Evolutionary conservation across 2,797 vertebrate genomes (phyloP), one percentile per base, ranked within the genome.

Genomic region (Kryptolebias ocellatus): DNA sequence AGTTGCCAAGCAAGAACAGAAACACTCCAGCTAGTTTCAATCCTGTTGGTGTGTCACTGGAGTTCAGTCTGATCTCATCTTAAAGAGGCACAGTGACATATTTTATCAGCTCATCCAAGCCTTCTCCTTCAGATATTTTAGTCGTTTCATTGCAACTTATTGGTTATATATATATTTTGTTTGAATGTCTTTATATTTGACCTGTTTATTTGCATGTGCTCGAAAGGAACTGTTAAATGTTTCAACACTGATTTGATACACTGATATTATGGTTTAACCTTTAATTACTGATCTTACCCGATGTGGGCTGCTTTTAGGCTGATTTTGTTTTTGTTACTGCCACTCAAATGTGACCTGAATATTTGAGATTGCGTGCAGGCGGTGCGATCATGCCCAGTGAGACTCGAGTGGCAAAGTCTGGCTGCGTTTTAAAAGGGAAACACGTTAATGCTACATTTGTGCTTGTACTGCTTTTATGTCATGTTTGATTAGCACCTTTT

Each of bases 351-450:
- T 89, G 87, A 86, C 84, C 84, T 68, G 57, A 79, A 74, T 79
- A 20, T 79, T 81, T 77, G 72, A 71, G 78, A 69, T 79, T 82
- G 72, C 71, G 57, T 76, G 53, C 61, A 66, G 79, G 70, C 74
- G 68, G 76, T 75, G 74, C 81, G 70, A 81, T 67, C 57, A 57
- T 61, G 66, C 76, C 81, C 60, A 11, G 44, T 57, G 53, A 83
- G 68, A 79, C 72, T 80, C 60, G 83, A 54, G 67, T 65, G 52
- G 64, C 74, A 44, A 67, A 79, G 82, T 88, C 83, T 67, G 80
- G 83, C 78, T 81, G 73, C 90, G 77, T 90, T 90, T 91, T 90
- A 90, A 93, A 94, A 92, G 92, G 92, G 90, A 93, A 92, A 84
- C 54, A 0, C 59, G 65, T 76, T 63, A 52, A 70, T 76, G 74